Percentiles rank a stretch among this genome's conserved stretches.
Evolutionary conservation across 2,113 vertebrate genomes (phyloP).

Genomic region (Pelmatolapia mariae): DNA sequence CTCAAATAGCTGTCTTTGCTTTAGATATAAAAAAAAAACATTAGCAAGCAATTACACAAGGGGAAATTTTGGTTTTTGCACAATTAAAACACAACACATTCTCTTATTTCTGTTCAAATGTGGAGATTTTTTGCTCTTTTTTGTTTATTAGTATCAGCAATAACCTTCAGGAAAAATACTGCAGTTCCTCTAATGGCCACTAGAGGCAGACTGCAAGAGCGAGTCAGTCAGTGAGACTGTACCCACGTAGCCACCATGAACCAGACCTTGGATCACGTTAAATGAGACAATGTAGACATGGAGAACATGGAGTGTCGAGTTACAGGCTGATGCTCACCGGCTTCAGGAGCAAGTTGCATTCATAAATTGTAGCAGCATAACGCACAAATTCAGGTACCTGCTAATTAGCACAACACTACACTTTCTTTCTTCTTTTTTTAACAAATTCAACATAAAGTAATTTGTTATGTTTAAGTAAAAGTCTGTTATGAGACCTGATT

Average conservation of each 20-base stretch:
- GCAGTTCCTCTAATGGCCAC: neutral
- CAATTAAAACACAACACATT: neutral
- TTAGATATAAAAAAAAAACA: neutral
- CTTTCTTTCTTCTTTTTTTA: neutral
- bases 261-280: neutral
- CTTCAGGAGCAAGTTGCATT: fast-evolving
- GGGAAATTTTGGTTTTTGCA: fast-evolving
- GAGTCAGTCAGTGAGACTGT: neutral
- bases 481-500: neutral
- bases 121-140: neutral
- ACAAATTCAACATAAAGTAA: neutral
- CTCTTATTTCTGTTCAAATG: neutral
- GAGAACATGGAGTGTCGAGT: fast-evolving
- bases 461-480: neutral
- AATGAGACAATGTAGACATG: fast-evolving
- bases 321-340: neutral
- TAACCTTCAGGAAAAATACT: neutral
- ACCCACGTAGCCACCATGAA: neutral
- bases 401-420: neutral
- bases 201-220: neutral
- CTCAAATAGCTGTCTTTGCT: neutral
- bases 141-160: neutral
- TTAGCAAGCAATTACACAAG: fast-evolving
- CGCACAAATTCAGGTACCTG: fast-evolving
- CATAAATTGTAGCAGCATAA: fast-evolving